A percentile compares a stretch with the other conserved stretches of the same genome.
These are phyloP conservation scores for Stenoptilia bipunctidactyla DNA, from an alignment of 2,888 invertebrate genomes.

Conservation along the genomic window DNA sequence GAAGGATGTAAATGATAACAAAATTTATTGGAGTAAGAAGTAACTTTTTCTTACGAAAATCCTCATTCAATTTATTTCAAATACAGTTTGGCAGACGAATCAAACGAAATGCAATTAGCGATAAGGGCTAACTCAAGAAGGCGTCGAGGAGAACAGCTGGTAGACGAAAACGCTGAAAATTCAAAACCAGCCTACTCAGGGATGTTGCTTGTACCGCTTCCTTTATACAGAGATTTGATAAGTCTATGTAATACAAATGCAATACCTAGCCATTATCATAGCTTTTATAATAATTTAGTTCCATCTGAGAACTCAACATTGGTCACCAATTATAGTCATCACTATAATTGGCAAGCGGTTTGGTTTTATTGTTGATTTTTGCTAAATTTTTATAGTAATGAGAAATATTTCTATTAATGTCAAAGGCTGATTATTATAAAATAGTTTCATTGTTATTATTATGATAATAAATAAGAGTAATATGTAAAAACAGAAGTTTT, in stretches of 20 bases:
- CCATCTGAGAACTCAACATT: too few relatives aligned
- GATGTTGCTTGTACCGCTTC: slow-evolving; percentile 3
- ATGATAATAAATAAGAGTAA: too few relatives aligned
- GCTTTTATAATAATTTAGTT: background rate
- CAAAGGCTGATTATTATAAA: too few relatives aligned
- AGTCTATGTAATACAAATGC: slow-evolving; percentile 3
- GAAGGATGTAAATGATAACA: slow-evolving; percentile 3
- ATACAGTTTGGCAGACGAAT: slow-evolving; percentile 3
- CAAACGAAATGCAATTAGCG: slow-evolving; percentile 1
- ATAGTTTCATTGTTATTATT: too few relatives aligned
- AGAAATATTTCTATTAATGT: too few relatives aligned
- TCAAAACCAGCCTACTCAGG: slow-evolving; percentile 4
- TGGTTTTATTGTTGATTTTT: too few relatives aligned
- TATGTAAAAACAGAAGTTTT: too few relatives aligned
- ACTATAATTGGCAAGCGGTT: too few relatives aligned
- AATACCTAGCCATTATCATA: slow-evolving; percentile 3
- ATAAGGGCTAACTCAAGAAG: too few relatives aligned
- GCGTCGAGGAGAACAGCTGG: too few relatives aligned
- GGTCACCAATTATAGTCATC: too few relatives aligned
- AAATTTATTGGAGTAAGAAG: slow-evolving; percentile 6
- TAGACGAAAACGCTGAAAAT: background rate
- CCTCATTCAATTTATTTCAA: slow-evolving; percentile 3
- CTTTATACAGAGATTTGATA: slow-evolving; percentile 4
- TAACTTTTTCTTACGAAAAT: slow-evolving; percentile 2
- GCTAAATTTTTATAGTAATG: too few relatives aligned